A percentile compares a stretch with the other conserved stretches of the same genome.
Evolutionary conservation across 2,113 vertebrate genomes (phyloP).

Genomic region (Chaenogobius annularis): DNA sequence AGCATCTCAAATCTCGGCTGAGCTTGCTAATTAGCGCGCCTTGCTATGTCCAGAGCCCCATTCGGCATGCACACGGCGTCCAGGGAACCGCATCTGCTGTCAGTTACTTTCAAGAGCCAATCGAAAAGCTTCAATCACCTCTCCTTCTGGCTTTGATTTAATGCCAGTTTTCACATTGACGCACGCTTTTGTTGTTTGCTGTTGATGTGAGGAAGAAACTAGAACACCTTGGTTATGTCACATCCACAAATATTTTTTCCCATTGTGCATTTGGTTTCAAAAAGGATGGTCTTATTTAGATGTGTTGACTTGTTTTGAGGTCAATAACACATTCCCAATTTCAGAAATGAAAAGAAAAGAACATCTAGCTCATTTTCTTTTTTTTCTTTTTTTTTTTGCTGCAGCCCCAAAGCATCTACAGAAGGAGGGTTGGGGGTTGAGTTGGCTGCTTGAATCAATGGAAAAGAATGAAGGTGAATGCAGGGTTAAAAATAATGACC

Average conservation of each 20-base stretch:
- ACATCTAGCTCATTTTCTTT: constrained; percentile 46
- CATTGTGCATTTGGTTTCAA: neutral
- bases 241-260: constrained; percentile 25
- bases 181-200: constrained; percentile 13
- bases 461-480: constrained; percentile 44
- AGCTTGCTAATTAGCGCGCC: constrained; percentile 48
- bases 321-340: constrained; percentile 40
- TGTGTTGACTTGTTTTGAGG: constrained; percentile 45
- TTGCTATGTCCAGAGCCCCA: constrained; percentile 22
- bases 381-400: neutral
- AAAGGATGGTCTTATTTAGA: constrained; percentile 7
- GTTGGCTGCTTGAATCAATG: constrained; percentile 35
- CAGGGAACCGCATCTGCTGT: constrained; percentile 45
- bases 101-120: constrained; percentile 45
- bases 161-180: constrained; percentile 32
- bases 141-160: constrained; percentile 42
- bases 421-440: constrained; percentile 19
- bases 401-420: constrained; percentile 39
- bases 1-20: constrained; percentile 15
- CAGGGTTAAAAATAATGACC: constrained; percentile 18
- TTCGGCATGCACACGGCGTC: constrained; percentile 17
- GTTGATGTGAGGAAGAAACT: constrained; percentile 15
- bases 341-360: constrained; percentile 45
- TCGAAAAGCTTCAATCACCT: constrained; percentile 38
- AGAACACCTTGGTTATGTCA: constrained; percentile 32